Base-by-base conservation (phyloP, 2,888 invertebrate species). In the Spisula subtruncata region DNA sequence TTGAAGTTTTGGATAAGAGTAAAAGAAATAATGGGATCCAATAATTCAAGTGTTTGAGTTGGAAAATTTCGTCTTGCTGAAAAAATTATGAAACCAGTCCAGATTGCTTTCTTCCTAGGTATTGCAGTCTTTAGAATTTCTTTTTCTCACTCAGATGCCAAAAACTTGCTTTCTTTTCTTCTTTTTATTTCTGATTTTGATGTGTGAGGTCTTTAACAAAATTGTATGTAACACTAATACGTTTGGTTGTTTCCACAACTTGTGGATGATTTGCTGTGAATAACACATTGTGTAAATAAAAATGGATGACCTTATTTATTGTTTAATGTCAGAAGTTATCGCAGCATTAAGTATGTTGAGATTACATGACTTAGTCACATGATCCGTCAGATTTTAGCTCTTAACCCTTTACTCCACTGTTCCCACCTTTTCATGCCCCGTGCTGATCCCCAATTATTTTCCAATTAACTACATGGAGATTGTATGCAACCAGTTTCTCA, bases 181-280 rank as follows among this genome's bases (percentile, higher is more conserved):
- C 18, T 75, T 8, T 75, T 32, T 41, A 41, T 75, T 75, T 75
- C 32, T 35, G 29, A 18, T 4, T 75, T 75, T 75, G 75, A 35
- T 75, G 75, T 75, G 75, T 75, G 75, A 75, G 35, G 16, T 35
- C 75, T 75, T 75, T 75, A 75, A 75, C 75, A 75, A 16, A n/a
- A 41, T 41, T 75, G 75, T 35, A 35, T 75, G 75, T 75, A 66
- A 66, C 60, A 75, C 75, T 75, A 75, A 75, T 75, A 12, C 35
- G 32, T 32, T 75, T 75, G 12, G 10, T 75, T 75, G 32, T 75
- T 16, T 75, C 75, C 75, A 35, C 35, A 5, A 75, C 5, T 32
- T 75, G 75, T 75, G 75, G 35, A 75, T 75, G 20, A 32, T 75
- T 75, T 75, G 75, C 75, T 75, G 75, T 75, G 75, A 35, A 16